Base-by-base conservation (phyloP, 2,888 invertebrate species). In the Drosophila colorata region DNA sequence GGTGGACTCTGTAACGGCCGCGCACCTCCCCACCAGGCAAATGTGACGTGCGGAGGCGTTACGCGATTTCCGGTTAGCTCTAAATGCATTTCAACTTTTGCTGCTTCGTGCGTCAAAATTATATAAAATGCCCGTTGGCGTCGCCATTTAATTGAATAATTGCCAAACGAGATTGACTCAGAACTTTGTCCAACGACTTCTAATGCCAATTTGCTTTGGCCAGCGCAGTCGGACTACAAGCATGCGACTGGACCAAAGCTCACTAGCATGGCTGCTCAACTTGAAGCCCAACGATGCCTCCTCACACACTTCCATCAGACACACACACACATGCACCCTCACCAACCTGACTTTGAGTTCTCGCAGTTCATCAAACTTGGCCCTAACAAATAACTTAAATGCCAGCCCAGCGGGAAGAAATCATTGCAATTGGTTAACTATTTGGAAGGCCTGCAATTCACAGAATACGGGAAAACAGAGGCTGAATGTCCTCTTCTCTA, bases 141-240 rank as follows among this genome's bases (percentile, higher is more conserved):
- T 70, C 58, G 73, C 67, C 69, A 70, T 82, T 76, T 70, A 81
- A 85, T 88, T 88, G 76, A 85, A 85, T 83, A 83, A 83, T 83
- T 88, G 83, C 86, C 78, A 76, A 88, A 76, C 86, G 86, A 82
- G 59, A 73, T 59, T 61, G 35, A 41, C 41, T 38, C 60, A 35
- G 35, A 70, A 84, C 72, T 75, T 73, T 59, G 38, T 40, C 67
- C 53, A 46, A 61, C 67, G 55, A 69, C 56, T 43, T 60, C 59
- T 68, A 70, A 75, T 75, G 83, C 82, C 86, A 80, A 80, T 86
- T 82, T 82, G 64, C 68, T 78, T 73, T 77, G 65, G 63, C 76
- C 66, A 55, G 25, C 7, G 23, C 11, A 28, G 58, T n/a, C 38
- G 11, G 31, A 31, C 25, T 28, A 37, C 48, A 48, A 40, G 14